Percentiles rank a stretch among this genome's conserved stretches.
These are phyloP conservation scores for Cassiopea xamachana DNA, from an alignment of 30 jellyfish, hydroid and myxozoan genomes.

Conservation along the genomic window DNA sequence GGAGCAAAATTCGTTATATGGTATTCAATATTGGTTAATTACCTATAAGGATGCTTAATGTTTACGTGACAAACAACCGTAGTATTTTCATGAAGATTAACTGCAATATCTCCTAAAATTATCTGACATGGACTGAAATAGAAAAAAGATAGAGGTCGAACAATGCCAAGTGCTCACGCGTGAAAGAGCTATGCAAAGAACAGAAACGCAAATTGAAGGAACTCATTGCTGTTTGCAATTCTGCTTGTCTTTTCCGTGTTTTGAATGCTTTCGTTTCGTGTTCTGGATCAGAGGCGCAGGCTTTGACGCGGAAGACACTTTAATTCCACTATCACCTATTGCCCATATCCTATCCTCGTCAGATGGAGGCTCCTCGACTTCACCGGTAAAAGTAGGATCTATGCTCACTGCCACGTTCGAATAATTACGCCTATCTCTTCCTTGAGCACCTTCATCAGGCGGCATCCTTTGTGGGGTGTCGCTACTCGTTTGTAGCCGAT, in stretches of 20 bases:
- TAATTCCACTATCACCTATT: slow-evolving; percentile 37
- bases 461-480: slow-evolving; percentile 6
- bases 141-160: neutral
- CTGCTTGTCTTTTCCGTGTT: slow-evolving; percentile 44
- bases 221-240: slow-evolving; percentile 77
- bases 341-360: slow-evolving; percentile 37
- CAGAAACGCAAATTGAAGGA: neutral
- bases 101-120: too few relatives aligned
- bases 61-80: too few relatives aligned
- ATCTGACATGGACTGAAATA: too few relatives aligned
- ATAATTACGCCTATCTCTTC: slow-evolving; percentile 17
- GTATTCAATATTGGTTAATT: too few relatives aligned
- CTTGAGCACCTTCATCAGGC: neutral
- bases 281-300: slow-evolving; percentile 83
- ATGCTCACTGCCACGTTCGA: slow-evolving; percentile 71
- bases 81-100: too few relatives aligned
- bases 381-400: slow-evolving; percentile 73
- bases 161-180: neutral
- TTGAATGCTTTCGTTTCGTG: slow-evolving; percentile 56
- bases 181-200: neutral
- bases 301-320: slow-evolving; percentile 28
- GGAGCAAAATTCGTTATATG: too few relatives aligned
- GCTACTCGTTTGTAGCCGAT: slow-evolving; percentile 4
- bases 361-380: slow-evolving; percentile 33
- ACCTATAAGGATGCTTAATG: too few relatives aligned